Conservation (phyloP, 2,888 invertebrate genomes). For the Tenthredo amoena region DNA sequence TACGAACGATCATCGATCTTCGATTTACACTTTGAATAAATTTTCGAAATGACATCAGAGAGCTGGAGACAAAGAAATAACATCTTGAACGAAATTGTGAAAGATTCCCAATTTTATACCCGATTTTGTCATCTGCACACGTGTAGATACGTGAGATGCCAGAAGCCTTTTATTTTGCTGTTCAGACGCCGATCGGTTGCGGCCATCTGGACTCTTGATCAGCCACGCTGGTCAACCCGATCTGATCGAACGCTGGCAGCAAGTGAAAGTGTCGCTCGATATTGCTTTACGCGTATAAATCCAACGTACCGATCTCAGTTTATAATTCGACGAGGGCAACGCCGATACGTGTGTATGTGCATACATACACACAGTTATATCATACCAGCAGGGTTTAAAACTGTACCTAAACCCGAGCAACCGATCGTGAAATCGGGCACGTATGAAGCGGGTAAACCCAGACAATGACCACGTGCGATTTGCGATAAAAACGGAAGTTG, state of each 20-base stretch:
- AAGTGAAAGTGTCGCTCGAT: conserved; percentile 65
- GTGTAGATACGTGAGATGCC: background rate
- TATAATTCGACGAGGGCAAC: conserved; percentile 52
- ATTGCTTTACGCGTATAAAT: conserved; percentile 55
- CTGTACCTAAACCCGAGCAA: background rate
- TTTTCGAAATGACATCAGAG: background rate
- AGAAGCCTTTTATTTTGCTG: conserved; percentile 30
- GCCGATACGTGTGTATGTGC: conserved; percentile 18
- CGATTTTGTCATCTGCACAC: background rate
- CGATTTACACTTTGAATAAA: background rate
- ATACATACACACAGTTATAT: background rate
- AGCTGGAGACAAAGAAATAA: background rate
- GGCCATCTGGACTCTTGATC: conserved; percentile 43
- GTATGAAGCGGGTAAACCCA: background rate
- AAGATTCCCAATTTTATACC: background rate
- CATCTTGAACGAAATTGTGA: background rate
- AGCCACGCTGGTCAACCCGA: conserved; percentile 37
- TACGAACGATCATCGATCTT: background rate
- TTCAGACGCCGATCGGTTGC: conserved; percentile 6
- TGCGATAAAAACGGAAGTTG: background rate
- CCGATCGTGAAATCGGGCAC: conserved; percentile 30
- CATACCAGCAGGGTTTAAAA: background rate
- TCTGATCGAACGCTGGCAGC: conserved; percentile 50
- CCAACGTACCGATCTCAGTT: conserved; percentile 54
- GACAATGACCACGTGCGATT: conserved; percentile 7